phyloP scores from a whole-genome alignment of 2,113 vertebrate genomes.

The Chloroceryle aenea region DNA sequence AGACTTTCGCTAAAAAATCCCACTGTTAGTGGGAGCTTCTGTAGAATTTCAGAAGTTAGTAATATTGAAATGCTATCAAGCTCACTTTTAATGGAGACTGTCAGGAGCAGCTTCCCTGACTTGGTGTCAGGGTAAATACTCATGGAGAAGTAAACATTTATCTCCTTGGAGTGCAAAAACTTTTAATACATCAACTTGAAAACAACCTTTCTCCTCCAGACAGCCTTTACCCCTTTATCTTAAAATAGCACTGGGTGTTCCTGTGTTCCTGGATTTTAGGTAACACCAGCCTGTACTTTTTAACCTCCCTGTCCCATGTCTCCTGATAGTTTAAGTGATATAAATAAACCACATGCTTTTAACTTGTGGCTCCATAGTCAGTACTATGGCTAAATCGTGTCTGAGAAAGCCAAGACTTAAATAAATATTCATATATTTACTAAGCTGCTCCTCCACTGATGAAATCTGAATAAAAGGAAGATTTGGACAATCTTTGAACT shows the following conservation, averaged over 20 bases:
- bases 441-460: neutral
- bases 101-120: neutral
- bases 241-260: neutral
- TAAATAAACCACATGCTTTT: slow-evolving; percentile 12
- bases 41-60: neutral
- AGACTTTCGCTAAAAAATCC: neutral
- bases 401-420: neutral
- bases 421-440: neutral
- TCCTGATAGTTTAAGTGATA: neutral
- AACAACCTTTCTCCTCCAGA: neutral
- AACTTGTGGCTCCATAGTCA: neutral
- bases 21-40: neutral
- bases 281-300: neutral
- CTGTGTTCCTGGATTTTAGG: neutral
- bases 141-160: neutral
- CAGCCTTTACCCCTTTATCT: neutral
- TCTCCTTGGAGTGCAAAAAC: neutral
- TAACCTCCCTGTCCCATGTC: neutral
- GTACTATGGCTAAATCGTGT: neutral
- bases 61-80: neutral
- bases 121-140: neutral
- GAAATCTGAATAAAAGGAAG: neutral
- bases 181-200: neutral
- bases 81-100: neutral
- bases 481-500: neutral